Evolutionary conservation across 1,140 invertebrate species (phyloP), one percentile per base, ranked within the genome.

Genomic region (Atta cephalotes): DNA sequence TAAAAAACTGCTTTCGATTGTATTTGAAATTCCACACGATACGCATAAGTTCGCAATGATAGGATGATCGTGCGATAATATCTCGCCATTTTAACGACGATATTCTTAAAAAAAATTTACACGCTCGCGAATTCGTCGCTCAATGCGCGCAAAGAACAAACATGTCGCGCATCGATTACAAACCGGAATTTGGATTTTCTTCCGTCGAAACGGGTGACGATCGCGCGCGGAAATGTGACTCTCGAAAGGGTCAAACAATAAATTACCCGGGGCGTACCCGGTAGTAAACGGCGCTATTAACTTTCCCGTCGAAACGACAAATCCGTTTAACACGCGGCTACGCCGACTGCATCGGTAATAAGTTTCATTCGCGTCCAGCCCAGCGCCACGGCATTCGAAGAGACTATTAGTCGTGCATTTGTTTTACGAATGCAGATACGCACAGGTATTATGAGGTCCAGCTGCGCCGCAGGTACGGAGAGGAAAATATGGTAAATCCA

Each of bases 271-370:
- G 25, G 62, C 71, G 68, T 28, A 45, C 66, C 56, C 63, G 81
- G 81, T 35, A 74, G 86, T 87, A 87, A 88, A 88, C 87, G 82
- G 84, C 63, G 82, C 74, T 88, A 90, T 90, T 89, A 90, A 89
- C 88, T 72, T 81, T 72, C 88, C 66, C 88, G 76, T 87, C 53
- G 31, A 80, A 87, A 87, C 80, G 87, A 90, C 84, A 89, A 90
- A 90, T 90, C 89, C 88, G 78, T 89, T 89, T 77, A 76, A 81
- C 77, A 63, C 77, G 60, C 58, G 58, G 62, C 80, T 85, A 87
- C 86, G 84, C 84, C 72, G 65, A 86, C 84, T 88, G 87, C 87
- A 86, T 88, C 71, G 65, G 74, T 86, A 85, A 85, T 85, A 77
- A 85, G 87, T 77, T 82, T 78, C 68, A 82, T 77, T 87, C 62